phyloP scores from a whole-genome alignment of 2,888 invertebrate genomes.

The Dryadula phaetusa region DNA sequence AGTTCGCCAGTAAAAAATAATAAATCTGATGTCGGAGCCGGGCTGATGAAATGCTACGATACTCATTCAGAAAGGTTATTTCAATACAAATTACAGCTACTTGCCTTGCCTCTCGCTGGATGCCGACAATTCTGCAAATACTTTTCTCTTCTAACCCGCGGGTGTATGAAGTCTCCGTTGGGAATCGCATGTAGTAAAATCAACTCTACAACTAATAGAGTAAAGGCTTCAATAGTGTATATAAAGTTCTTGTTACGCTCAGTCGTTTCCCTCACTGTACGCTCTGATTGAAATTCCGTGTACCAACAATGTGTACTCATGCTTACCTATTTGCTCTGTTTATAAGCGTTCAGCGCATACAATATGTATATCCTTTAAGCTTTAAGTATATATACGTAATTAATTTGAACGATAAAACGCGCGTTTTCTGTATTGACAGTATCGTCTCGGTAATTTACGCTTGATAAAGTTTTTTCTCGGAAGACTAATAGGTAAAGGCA shows the following conservation, averaged over 20 bases:
- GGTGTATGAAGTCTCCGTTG: constrained; percentile 42
- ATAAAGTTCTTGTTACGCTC: constrained; percentile 42
- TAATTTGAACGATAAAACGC: constrained; percentile 71
- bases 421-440: constrained; percentile 54
- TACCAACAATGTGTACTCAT: constrained; percentile 76
- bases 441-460: constrained; percentile 35
- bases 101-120: constrained; percentile 75
- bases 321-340: constrained; percentile 72
- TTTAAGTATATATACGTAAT: constrained; percentile 70
- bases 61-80: constrained; percentile 80
- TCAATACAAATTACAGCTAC: constrained; percentile 83
- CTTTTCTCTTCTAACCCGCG: constrained; percentile 71
- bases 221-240: constrained; percentile 29
- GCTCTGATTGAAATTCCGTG: constrained; percentile 83
- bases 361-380: constrained; percentile 69
- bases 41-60: constrained; percentile 79
- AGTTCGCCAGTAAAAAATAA: constrained; percentile 78
- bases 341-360: constrained; percentile 67
- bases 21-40: constrained; percentile 72
- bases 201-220: constrained; percentile 12
- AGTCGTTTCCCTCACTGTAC: constrained; percentile 29
- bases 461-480: constrained; percentile 34
- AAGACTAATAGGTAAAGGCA: constrained; percentile 20
- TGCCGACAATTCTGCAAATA: constrained; percentile 83
- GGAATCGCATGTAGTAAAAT: constrained; percentile 7